Evolutionary conservation across 2,113 vertebrate species (phyloP).

Genomic region (Phalacrocorax carbo): DNA sequence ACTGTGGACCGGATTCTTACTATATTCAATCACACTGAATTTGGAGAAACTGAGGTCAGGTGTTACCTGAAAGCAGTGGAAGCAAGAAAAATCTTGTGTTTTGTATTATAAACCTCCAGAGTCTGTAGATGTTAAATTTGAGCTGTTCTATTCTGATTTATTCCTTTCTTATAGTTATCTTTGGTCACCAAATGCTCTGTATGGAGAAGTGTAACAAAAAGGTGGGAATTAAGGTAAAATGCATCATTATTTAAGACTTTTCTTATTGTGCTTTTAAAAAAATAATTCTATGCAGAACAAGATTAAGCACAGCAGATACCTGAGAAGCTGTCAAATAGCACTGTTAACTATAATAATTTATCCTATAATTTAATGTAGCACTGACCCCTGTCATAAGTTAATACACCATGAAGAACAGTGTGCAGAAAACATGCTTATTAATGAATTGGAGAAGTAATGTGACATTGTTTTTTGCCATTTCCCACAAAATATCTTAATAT

Average conservation of each 20-base stretch:
- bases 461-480: slow-evolving; percentile 83
- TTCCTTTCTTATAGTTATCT: not conserved
- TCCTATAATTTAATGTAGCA: slow-evolving; percentile 87
- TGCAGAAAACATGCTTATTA: slow-evolving; percentile 83
- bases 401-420: slow-evolving; percentile 83
- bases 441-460: slow-evolving; percentile 79
- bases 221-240: not conserved
- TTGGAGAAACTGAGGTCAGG: not conserved
- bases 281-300: slow-evolving; percentile 28
- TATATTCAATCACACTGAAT: not conserved
- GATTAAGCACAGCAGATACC: slow-evolving; percentile 57
- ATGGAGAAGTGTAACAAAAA: not conserved
- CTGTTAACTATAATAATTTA: slow-evolving; percentile 80
- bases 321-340: slow-evolving; percentile 81
- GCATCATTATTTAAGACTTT: not conserved
- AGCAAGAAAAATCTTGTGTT: not conserved
- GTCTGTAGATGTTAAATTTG: not conserved
- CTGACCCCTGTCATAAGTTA: slow-evolving; percentile 87
- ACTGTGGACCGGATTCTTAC: not conserved
- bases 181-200: not conserved
- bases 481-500: slow-evolving; percentile 82
- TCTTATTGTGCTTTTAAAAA: not conserved
- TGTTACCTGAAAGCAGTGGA: not conserved
- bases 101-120: not conserved
- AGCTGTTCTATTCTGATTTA: not conserved